Conservation (phyloP, 2,113 vertebrate species). For the Oreochromis niloticus region DNA sequence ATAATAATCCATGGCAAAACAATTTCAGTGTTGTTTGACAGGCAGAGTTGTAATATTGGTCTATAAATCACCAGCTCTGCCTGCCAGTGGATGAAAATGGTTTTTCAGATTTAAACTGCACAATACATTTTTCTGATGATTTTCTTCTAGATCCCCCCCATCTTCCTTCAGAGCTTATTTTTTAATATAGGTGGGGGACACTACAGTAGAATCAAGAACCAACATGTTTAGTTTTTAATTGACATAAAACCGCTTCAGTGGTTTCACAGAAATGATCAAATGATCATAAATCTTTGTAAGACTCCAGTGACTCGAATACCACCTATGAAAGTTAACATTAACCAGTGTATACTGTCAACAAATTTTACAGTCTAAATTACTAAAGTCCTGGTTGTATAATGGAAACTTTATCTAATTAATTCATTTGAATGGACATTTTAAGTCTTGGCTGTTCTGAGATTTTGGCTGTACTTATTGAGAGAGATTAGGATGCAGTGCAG, state of each 20-base stretch:
- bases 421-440: background rate
- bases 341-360: background rate
- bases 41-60: background rate
- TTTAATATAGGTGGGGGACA: background rate
- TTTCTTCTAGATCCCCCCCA: background rate
- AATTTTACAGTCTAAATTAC: background rate
- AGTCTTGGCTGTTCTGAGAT: background rate
- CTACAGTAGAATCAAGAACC: background rate
- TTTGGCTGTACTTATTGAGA: background rate
- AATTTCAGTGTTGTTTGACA: background rate
- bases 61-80: background rate
- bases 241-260: background rate
- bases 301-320: background rate
- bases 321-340: background rate
- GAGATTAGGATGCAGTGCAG: background rate
- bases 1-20: background rate
- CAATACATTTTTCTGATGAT: background rate
- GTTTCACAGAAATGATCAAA: background rate
- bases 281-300: background rate
- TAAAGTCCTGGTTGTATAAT: too few species aligned
- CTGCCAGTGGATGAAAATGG: background rate
- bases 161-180: background rate
- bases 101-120: background rate
- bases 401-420: background rate
- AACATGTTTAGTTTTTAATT: background rate